Evolutionary conservation across 1,140 invertebrate genomes (phyloP).

Genomic region (Protaetia brevitarsis): DNA sequence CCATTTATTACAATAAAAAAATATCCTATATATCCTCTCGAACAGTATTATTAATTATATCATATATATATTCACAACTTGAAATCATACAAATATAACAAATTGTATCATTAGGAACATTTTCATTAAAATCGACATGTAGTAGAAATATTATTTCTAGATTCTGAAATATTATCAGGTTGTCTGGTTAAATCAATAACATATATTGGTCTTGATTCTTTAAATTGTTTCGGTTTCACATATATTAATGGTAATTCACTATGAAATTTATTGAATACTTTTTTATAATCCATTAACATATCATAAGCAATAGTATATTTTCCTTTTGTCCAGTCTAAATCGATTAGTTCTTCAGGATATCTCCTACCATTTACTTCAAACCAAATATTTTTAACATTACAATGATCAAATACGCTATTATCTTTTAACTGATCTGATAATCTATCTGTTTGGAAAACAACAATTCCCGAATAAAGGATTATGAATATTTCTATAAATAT

Average conservation of each 20-base stretch:
- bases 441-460: constrained; percentile 14
- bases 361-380: constrained; percentile 19
- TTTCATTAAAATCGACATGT: constrained; percentile 22
- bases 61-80: constrained; percentile 10
- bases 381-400: constrained; percentile 3
- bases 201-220: constrained; percentile 14
- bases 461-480: constrained; percentile 19
- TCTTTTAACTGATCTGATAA: too few relatives aligned
- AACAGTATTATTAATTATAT: too few relatives aligned
- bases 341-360: constrained; percentile 18
- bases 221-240: not conserved
- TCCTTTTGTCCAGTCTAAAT: constrained; percentile 10
- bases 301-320: not conserved
- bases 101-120: not conserved
- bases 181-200: constrained; percentile 16
- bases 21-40: too few relatives aligned
- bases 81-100: not conserved
- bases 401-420: too few relatives aligned
- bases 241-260: not conserved
- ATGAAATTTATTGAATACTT: not conserved
- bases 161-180: not conserved
- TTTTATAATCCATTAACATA: constrained; percentile 13
- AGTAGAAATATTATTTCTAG: constrained; percentile 13
- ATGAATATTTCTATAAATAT: constrained; percentile 21
- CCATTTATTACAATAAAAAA: too few relatives aligned